phyloP scores from a whole-genome alignment of 2,888 invertebrate genomes.

The Brenthis hecate region DNA sequence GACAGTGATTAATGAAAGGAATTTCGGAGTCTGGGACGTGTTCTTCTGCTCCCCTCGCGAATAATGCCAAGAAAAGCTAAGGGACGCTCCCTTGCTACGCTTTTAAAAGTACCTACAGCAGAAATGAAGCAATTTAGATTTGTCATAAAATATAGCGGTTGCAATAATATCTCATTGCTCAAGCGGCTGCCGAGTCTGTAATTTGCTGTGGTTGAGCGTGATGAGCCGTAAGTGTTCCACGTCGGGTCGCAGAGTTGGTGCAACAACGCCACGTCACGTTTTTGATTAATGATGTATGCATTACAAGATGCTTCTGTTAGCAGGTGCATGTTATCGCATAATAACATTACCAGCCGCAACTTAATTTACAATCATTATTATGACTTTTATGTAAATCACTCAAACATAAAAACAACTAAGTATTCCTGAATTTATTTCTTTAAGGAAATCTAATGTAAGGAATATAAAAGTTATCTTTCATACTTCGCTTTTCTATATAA shows the following conservation, averaged over 20 bases:
- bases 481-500: too few relatives aligned
- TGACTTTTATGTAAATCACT: too few relatives aligned
- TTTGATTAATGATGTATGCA: conserved; percentile 61
- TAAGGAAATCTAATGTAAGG: too few relatives aligned
- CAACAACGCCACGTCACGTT: conserved; percentile 63
- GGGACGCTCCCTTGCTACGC: conserved; percentile 51
- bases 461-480: too few relatives aligned
- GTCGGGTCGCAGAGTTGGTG: conserved; percentile 60
- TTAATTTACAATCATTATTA: not conserved
- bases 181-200: conserved; percentile 60
- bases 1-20: conserved; percentile 80
- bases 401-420: too few relatives aligned
- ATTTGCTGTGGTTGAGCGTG: conserved; percentile 68
- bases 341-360: conserved; percentile 20
- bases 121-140: conserved; percentile 57
- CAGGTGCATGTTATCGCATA: conserved; percentile 26
- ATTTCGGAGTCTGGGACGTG: conserved; percentile 68
- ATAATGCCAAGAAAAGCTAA: conserved; percentile 61
- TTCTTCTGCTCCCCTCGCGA: conserved; percentile 54
- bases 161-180: conserved; percentile 51
- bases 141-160: conserved; percentile 65
- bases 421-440: too few relatives aligned
- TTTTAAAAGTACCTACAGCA: conserved; percentile 36
- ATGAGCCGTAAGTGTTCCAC: conserved; percentile 60
- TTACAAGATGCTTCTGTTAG: conserved; percentile 29